phyloP scores from a whole-genome alignment of 2,113 vertebrate species.

The Gymnarchus niloticus region DNA sequence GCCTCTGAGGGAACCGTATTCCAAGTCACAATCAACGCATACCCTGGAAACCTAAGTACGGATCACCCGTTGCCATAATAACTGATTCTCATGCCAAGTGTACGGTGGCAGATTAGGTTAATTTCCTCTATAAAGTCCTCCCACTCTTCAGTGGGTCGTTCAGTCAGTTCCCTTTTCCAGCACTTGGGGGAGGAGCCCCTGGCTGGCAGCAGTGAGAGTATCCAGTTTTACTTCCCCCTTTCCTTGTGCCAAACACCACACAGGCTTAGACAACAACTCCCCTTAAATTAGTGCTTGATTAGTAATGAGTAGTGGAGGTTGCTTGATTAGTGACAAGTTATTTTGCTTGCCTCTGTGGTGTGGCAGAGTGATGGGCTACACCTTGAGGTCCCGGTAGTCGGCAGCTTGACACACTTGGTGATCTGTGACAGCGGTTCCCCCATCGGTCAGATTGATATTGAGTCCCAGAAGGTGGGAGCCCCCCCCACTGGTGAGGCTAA shows the following conservation, averaged over 20 bases:
- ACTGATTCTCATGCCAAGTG: constrained; percentile 84
- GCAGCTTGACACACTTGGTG: neutral
- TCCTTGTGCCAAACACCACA: constrained; percentile 14
- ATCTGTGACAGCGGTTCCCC: neutral
- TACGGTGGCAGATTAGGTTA: constrained; percentile 78
- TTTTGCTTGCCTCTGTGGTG: neutral
- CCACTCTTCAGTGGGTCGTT: constrained; percentile 59
- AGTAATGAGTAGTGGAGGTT: neutral
- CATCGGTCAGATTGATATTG: neutral
- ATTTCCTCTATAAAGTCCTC: constrained; percentile 37
- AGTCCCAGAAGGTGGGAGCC: neutral
- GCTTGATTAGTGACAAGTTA: neutral
- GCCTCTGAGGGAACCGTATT: constrained; percentile 66
- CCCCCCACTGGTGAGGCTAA: neutral
- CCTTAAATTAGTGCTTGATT: constrained; percentile 51
- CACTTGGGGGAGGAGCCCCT: constrained; percentile 42
- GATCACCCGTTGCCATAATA: constrained; percentile 78
- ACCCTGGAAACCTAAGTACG: constrained; percentile 70
- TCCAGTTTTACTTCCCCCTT: constrained; percentile 42
- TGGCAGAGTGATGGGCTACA: neutral
- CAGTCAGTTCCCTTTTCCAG: constrained; percentile 36
- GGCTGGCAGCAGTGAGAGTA: constrained; percentile 31
- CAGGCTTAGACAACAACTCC: constrained; percentile 50
- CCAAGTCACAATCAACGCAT: constrained; percentile 71
- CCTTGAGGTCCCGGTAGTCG: neutral